These are phyloP conservation scores for Trissonchulus sp. DNA, from an alignment of 2,888 invertebrate species.

Conservation along the genomic window DNA sequence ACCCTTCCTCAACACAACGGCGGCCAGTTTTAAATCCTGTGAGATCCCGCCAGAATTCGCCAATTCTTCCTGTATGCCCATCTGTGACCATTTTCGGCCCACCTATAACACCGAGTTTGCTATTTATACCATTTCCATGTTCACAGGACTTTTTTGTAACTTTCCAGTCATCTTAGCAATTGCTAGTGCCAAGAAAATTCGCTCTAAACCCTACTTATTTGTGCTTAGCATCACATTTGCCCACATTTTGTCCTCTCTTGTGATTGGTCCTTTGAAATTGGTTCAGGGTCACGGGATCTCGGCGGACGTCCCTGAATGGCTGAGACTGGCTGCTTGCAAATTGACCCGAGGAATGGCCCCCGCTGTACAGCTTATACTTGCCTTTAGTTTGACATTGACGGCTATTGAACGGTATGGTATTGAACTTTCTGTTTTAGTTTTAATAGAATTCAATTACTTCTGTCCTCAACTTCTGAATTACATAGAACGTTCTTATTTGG, in stretches of 20 bases:
- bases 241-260: neutral
- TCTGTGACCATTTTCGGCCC: neutral
- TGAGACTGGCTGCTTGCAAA: neutral
- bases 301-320: neutral
- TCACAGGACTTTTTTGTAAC: neutral
- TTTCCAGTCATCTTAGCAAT: constrained; percentile 1
- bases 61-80: neutral
- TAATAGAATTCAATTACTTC: no score
- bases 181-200: neutral
- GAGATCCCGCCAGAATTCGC: no score
- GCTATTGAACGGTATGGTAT: neutral
- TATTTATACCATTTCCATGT: neutral
- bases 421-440: no score
- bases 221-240: constrained; percentile 17
- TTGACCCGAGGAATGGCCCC: neutral
- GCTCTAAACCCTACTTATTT: constrained; percentile 21
- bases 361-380: neutral
- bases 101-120: neutral
- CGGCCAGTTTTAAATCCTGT: no score
- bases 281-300: constrained; percentile 5
- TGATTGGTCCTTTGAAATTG: neutral
- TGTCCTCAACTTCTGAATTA: no score
- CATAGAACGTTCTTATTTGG: no score
- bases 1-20: no score
- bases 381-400: neutral